Evolutionary conservation across 2,797 vertebrate genomes (phyloP).

Genomic region (Mycteria americana): DNA sequence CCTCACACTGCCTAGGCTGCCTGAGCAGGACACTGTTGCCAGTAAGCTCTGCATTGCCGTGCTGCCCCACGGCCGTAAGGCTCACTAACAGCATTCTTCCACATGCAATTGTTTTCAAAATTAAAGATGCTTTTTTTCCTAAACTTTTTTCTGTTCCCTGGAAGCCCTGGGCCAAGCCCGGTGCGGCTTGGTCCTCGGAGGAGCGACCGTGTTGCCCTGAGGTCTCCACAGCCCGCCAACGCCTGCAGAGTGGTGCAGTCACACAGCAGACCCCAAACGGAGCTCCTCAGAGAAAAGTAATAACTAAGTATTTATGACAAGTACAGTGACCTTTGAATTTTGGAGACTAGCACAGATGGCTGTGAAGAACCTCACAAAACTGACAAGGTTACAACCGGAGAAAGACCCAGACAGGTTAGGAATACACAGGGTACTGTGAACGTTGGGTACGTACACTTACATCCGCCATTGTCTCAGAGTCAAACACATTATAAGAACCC

Average conservation of each 20-base stretch:
- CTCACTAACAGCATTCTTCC: constrained; percentile 25
- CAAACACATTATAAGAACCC: neutral
- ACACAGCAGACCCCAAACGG: neutral
- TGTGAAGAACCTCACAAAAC: constrained; percentile 53
- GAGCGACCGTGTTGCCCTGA: neutral
- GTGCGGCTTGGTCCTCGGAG: neutral
- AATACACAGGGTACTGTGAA: constrained; percentile 14
- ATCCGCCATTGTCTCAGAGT: neutral
- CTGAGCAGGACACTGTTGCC: constrained; percentile 30
- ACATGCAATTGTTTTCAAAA: neutral
- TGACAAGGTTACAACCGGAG: constrained; percentile 26
- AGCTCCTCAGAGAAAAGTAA: constrained; percentile 36
- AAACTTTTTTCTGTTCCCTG: neutral
- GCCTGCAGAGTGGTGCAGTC: neutral
- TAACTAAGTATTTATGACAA: neutral
- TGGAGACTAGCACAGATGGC: constrained; percentile 57
- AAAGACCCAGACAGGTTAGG: constrained; percentile 61
- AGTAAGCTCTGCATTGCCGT: constrained; percentile 17
- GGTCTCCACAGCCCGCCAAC: constrained; percentile 3
- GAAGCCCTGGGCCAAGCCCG: constrained; percentile 14
- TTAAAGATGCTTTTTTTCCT: constrained; percentile 12
- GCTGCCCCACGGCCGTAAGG: neutral
- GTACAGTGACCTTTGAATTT: constrained; percentile 18
- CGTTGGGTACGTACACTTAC: neutral
- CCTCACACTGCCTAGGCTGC: constrained; percentile 2